Percentiles rank a stretch among this genome's conserved stretches.
These are phyloP conservation scores for Lepisosteus oculatus DNA, from an alignment of 2,113 vertebrate species.

Conservation along the genomic window DNA sequence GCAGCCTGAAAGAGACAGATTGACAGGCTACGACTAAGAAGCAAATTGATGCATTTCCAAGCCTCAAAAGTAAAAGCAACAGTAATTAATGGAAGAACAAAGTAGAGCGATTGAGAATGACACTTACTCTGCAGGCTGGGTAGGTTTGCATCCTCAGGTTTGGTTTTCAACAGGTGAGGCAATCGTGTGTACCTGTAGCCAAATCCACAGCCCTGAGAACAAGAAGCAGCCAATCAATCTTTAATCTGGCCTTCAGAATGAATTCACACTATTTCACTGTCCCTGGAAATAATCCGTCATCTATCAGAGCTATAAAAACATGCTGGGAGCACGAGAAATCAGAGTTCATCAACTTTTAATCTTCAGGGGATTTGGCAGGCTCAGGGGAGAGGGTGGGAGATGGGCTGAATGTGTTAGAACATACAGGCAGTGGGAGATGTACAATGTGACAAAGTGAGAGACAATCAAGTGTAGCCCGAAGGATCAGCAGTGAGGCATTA, in stretches of 20 bases:
- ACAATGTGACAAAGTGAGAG: not conserved
- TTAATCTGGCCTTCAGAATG: not conserved
- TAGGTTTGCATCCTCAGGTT: slow-evolving; percentile 92
- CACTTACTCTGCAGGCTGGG: slow-evolving; percentile 95
- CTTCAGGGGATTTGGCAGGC: no score
- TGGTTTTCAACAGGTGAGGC: slow-evolving; percentile 93
- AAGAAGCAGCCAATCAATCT: not conserved
- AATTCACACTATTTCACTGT: no score
- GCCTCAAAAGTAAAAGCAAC: no score
- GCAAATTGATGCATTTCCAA: no score
- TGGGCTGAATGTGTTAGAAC: not conserved
- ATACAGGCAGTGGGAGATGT: not conserved
- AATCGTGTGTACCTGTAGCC: slow-evolving; percentile 96
- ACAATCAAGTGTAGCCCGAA: no score
- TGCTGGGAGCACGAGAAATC: no score
- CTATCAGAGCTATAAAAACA: no score
- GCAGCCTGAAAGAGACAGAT: no score
- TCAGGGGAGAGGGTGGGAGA: not conserved
- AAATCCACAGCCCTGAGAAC: slow-evolving; percentile 87
- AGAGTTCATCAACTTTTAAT: no score
- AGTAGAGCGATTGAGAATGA: not conserved
- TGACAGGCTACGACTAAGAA: no score
- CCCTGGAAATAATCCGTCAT: no score
- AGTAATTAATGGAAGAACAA: no score
- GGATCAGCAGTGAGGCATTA: not conserved